Percentiles rank a stretch among this genome's conserved stretches.
These are phyloP conservation scores for Eurystomus gularis DNA, from an alignment of 2,113 vertebrate genomes.

Conservation along the genomic window DNA sequence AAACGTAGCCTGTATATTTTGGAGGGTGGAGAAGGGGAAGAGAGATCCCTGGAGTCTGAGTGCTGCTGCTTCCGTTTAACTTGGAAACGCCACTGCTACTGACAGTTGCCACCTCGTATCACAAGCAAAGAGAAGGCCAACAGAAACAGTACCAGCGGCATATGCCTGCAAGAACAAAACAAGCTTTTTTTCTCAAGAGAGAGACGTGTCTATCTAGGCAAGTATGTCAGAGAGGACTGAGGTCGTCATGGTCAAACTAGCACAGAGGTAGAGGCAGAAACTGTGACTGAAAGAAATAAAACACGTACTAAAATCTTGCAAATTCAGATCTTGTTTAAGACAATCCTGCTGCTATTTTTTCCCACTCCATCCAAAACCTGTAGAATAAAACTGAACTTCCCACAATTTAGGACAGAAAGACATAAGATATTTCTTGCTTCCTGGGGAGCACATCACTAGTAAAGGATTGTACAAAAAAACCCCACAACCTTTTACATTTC, in stretches of 20 bases:
- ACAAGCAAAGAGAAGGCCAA: neutral
- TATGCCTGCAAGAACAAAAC: neutral
- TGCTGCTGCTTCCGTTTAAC: neutral
- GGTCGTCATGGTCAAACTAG: neutral
- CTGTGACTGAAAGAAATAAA: neutral
- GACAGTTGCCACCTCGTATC: neutral
- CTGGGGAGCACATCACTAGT: neutral
- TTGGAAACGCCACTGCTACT: neutral
- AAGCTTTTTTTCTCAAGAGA: neutral
- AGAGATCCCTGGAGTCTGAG: neutral
- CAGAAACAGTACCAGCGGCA: neutral
- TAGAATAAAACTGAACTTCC: neutral
- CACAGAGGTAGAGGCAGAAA: neutral
- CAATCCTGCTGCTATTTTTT: neutral
- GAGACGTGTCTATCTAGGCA: neutral
- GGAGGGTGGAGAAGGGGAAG: neutral
- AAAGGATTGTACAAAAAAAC: neutral
- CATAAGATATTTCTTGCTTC: neutral
- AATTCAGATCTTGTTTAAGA: neutral
- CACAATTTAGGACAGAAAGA: neutral
- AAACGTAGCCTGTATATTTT: neutral
- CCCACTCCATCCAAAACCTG: fast-evolving
- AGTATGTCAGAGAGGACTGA: neutral
- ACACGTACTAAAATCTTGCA: neutral
- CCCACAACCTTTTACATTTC: neutral